These are phyloP conservation scores for Antheraea yamamai DNA, from an alignment of 2,888 invertebrate genomes.

Conservation along the genomic window DNA sequence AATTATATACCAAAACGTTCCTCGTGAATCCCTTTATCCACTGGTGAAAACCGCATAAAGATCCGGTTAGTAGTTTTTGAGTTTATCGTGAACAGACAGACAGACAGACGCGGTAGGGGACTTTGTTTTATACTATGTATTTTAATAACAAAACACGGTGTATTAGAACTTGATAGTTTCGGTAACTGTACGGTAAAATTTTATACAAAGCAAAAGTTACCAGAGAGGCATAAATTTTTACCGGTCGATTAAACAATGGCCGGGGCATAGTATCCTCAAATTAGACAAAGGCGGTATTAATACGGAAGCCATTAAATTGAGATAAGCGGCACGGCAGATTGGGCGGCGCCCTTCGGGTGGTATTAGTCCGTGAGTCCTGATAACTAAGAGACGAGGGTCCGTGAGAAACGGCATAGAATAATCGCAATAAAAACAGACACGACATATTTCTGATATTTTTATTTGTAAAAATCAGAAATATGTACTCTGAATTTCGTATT, in stretches of 20 bases:
- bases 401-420: constrained; percentile 61
- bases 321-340: constrained; percentile 79
- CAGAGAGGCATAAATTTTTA: constrained; percentile 64
- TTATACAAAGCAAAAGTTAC: constrained; percentile 18
- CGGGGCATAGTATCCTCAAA: constrained; percentile 64
- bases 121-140: no score
- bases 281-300: constrained; percentile 81
- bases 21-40: no score
- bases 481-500: not conserved
- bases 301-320: constrained; percentile 81
- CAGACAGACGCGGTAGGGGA: no score
- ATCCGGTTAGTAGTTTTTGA: no score
- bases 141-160: not conserved
- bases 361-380: constrained; percentile 78
- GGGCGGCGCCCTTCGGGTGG: constrained; percentile 77
- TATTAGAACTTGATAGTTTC: not conserved
- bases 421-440: constrained; percentile 22
- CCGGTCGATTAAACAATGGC: constrained; percentile 73
- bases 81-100: no score
- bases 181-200: not conserved
- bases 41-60: no score
- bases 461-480: not conserved
- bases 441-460: constrained; percentile 17
- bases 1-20: no score
- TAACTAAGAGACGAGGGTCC: constrained; percentile 72